Evolutionary conservation across 92 coral and sea anemone species (phyloP).

Genomic region (Siderastrea siderea): DNA sequence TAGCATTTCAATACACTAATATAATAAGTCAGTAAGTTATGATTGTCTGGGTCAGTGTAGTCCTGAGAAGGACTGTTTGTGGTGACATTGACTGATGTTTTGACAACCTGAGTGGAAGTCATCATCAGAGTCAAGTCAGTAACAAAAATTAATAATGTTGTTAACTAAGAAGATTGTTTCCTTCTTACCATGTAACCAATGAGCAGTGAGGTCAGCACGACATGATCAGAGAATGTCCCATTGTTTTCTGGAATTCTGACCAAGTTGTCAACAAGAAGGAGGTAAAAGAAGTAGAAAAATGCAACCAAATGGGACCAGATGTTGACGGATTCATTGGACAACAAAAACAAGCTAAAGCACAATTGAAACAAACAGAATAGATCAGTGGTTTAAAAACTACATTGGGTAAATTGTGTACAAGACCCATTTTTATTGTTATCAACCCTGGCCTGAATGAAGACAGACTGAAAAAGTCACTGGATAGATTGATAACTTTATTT

Average conservation of each 20-base stretch:
- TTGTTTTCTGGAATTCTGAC: conserved; percentile 77
- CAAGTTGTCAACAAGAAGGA: conserved; percentile 81
- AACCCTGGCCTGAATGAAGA: too few species aligned
- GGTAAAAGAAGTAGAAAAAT: conserved; percentile 76
- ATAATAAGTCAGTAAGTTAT: too few species aligned
- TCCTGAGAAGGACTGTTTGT: too few species aligned
- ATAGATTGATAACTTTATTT: too few species aligned
- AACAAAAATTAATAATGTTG: too few species aligned
- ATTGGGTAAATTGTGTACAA: background rate
- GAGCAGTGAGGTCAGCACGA: conserved; percentile 83
- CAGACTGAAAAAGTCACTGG: too few species aligned
- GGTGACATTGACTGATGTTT: too few species aligned
- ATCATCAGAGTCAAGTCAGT: too few species aligned
- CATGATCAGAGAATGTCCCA: conserved; percentile 85
- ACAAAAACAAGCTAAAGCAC: conserved; percentile 81
- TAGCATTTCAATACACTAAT: too few species aligned
- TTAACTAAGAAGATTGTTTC: background rate
- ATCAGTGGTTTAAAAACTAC: background rate
- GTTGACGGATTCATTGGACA: conserved; percentile 94
- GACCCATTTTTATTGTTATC: too few species aligned
- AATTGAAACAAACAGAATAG: background rate
- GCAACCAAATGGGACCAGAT: conserved; percentile 96
- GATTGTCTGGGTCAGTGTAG: too few species aligned
- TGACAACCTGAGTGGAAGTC: too few species aligned
- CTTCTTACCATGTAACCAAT: conserved; percentile 84